A percentile compares a stretch with the other conserved stretches of the same genome.
Conservation (phyloP, 2,113 vertebrate genomes). For the Tympanuchus pallidicinctus region DNA sequence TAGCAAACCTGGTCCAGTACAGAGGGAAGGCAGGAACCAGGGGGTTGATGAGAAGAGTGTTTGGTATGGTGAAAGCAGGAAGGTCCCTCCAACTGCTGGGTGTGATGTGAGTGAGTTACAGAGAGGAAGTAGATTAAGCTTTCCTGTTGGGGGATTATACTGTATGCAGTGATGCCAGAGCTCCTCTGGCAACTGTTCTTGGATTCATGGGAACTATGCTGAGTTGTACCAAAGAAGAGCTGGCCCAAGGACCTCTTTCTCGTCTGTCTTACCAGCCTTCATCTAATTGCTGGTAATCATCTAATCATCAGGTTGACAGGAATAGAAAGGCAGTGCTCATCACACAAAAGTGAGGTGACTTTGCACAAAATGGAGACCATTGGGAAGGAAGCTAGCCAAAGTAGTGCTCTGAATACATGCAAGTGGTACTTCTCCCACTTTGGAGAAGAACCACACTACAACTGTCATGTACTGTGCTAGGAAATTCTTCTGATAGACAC, state of each 20-base stretch:
- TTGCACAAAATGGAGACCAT: not conserved
- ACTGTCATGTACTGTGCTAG: not conserved
- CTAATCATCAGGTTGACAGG: not conserved
- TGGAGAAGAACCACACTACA: not conserved
- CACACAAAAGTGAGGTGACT: not conserved
- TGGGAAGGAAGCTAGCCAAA: not conserved
- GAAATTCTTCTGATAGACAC: not conserved
- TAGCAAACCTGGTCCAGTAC: conserved; percentile 9
- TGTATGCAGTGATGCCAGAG: not conserved
- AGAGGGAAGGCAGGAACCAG: not conserved
- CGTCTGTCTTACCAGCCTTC: not conserved
- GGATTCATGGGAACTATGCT: not conserved
- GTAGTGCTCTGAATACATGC: not conserved
- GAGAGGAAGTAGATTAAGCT: not conserved
- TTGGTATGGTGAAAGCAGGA: not conserved
- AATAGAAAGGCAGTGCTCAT: not conserved
- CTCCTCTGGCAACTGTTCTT: conserved; percentile 7
- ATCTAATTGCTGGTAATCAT: not conserved
- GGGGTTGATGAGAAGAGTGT: not conserved
- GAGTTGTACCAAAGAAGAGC: not conserved
- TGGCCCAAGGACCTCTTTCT: not conserved
- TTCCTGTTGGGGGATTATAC: conserved; percentile 20
- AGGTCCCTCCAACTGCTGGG: not conserved
- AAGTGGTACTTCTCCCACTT: not conserved
- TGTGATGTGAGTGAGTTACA: not conserved